These are phyloP conservation scores for Megalurothrips usitatus DNA, from an alignment of 2,888 invertebrate species.

Conservation along the genomic window DNA sequence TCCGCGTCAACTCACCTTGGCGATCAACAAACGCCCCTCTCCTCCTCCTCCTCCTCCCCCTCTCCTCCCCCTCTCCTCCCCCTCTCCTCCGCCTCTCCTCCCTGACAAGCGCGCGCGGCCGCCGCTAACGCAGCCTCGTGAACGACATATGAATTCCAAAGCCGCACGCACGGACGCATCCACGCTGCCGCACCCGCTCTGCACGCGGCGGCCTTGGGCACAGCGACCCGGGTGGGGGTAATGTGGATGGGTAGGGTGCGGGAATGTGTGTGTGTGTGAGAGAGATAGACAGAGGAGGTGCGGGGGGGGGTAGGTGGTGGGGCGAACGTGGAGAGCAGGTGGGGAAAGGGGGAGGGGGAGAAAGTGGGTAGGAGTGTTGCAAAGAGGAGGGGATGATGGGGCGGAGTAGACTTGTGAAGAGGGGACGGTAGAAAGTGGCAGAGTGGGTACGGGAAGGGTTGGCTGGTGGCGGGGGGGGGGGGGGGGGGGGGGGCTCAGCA, in stretches of 20 bases:
- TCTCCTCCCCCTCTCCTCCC: neutral
- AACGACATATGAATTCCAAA: neutral
- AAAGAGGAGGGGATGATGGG: too few species aligned
- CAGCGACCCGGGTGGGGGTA: neutral
- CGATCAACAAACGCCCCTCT: neutral
- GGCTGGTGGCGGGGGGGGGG: too few species aligned
- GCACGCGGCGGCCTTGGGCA: too few species aligned
- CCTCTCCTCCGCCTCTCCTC: neutral
- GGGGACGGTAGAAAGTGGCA: too few species aligned
- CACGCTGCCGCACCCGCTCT: neutral
- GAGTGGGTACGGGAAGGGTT: too few species aligned
- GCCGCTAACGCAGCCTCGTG: neutral
- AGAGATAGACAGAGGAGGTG: too few species aligned
- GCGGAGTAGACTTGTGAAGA: too few species aligned
- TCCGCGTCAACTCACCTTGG: neutral
- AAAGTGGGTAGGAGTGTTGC: too few species aligned
- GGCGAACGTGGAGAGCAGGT: too few species aligned
- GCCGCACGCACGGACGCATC: neutral
- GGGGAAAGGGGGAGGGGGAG: too few species aligned
- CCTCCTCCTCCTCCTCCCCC: neutral
- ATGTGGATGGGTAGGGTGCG: neutral
- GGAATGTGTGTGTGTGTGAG: too few species aligned
- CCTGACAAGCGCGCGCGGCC: neutral
- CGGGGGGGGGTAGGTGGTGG: too few species aligned
- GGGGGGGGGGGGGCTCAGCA: neutral